Conservation (phyloP, 2,113 vertebrate species). For the Mohoua ochrocephala region DNA sequence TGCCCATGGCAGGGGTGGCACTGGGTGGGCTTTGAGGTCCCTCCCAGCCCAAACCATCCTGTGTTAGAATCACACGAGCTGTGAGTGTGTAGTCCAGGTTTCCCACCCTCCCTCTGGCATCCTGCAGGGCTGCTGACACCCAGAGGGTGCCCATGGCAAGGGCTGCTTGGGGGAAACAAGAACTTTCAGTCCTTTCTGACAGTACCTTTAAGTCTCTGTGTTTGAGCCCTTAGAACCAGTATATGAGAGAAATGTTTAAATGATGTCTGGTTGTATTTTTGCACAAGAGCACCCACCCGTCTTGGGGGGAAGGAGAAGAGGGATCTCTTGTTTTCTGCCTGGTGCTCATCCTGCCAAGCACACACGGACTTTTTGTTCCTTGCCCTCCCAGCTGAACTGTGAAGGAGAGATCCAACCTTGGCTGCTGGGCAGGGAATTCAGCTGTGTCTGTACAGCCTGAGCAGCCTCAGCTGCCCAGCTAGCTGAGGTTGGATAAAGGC, state of each 20-base stretch:
- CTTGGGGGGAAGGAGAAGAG: background rate
- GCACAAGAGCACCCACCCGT: background rate
- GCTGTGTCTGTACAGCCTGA: background rate
- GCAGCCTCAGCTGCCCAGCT: background rate
- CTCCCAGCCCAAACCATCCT: background rate
- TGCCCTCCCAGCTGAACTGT: background rate
- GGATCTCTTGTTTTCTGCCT: background rate
- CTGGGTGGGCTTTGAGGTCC: rapidly evolving
- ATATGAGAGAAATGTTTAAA: background rate
- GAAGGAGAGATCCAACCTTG: background rate
- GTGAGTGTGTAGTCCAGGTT: background rate
- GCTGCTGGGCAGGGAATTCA: background rate
- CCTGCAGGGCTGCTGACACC: background rate
- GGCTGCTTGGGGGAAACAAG: background rate
- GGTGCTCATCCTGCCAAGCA: background rate
- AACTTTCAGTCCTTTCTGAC: background rate
- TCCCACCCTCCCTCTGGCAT: background rate
- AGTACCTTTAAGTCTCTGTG: background rate
- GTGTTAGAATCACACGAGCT: background rate
- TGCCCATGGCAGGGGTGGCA: background rate
- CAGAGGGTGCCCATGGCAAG: background rate
- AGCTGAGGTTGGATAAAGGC: background rate
- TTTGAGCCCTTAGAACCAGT: background rate
- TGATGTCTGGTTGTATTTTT: background rate
- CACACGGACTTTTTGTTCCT: background rate